A percentile compares a stretch with the other conserved stretches of the same genome.
Conservation (phyloP, 1,140 invertebrate species). For the Apis mellifera region DNA sequence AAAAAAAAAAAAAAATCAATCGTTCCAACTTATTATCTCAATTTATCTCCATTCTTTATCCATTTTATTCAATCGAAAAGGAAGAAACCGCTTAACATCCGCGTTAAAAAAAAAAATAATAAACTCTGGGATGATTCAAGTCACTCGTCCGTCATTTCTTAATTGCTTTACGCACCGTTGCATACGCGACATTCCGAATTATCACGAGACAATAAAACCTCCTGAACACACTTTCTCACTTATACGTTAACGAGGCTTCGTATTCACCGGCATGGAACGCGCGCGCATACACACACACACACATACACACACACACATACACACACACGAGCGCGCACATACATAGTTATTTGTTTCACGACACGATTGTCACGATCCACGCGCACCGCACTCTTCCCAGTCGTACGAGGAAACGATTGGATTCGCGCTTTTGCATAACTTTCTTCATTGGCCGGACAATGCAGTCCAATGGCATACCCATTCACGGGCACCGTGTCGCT, state of each 20-base stretch:
- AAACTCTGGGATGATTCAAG: too few species aligned
- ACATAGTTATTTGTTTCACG: too few species aligned
- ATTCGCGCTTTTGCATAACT: constrained; percentile 23
- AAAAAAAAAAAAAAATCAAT: too few species aligned
- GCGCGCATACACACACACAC: too few species aligned
- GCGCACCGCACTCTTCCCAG: too few species aligned
- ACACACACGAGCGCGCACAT: too few species aligned
- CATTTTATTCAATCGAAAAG: background rate
- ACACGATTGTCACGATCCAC: too few species aligned
- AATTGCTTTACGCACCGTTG: background rate
- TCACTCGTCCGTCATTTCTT: background rate
- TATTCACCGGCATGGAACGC: background rate
- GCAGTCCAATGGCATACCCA: constrained; percentile 18
- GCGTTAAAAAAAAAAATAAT: background rate
- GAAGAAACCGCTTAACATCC: background rate
- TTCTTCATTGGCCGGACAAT: constrained; percentile 26
- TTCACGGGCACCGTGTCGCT: background rate
- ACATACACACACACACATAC: too few species aligned
- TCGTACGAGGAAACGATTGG: background rate
- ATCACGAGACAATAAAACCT: constrained; percentile 9
- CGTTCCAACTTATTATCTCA: too few species aligned
- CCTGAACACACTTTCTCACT: background rate
- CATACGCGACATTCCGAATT: background rate
- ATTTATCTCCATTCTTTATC: too few species aligned
- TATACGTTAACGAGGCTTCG: background rate